Percentiles rank a stretch among this genome's conserved stretches.
Conservation (phyloP, 2,797 vertebrate genomes). For the Poecilia gillii region DNA sequence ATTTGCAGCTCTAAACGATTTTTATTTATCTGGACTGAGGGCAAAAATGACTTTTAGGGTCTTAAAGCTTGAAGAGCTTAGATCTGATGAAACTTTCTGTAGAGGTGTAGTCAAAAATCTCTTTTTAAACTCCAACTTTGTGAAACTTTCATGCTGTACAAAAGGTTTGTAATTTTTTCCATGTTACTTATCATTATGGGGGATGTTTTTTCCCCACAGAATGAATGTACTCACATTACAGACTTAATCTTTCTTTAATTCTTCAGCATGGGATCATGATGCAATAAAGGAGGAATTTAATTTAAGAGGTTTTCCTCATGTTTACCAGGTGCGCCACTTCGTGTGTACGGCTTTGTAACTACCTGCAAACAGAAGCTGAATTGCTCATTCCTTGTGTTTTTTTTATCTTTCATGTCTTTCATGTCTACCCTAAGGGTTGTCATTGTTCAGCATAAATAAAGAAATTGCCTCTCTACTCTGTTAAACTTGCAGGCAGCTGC, state of each 20-base stretch:
- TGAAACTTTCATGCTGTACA: neutral
- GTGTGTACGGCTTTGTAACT: neutral
- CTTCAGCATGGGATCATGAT: neutral
- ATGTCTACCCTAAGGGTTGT: neutral
- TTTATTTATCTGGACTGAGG: neutral
- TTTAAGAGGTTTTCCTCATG: neutral
- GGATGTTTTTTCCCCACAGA: neutral
- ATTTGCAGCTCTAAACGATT: neutral
- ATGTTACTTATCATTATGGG: neutral
- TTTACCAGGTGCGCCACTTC: neutral
- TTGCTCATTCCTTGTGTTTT: neutral
- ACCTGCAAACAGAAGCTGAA: neutral
- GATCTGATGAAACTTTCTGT: neutral
- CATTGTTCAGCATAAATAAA: neutral
- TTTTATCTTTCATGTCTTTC: slow-evolving; percentile 4
- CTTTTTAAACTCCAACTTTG: neutral
- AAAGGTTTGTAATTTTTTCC: neutral
- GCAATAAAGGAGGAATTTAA: neutral
- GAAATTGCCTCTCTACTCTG: neutral
- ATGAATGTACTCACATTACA: neutral
- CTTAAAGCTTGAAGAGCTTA: neutral
- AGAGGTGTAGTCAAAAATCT: neutral
- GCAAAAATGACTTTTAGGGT: neutral
- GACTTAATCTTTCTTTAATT: neutral
- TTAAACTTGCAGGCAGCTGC: neutral